Base-by-base conservation (phyloP, 1,140 invertebrate genomes). In the Bombus polaris region DNA sequence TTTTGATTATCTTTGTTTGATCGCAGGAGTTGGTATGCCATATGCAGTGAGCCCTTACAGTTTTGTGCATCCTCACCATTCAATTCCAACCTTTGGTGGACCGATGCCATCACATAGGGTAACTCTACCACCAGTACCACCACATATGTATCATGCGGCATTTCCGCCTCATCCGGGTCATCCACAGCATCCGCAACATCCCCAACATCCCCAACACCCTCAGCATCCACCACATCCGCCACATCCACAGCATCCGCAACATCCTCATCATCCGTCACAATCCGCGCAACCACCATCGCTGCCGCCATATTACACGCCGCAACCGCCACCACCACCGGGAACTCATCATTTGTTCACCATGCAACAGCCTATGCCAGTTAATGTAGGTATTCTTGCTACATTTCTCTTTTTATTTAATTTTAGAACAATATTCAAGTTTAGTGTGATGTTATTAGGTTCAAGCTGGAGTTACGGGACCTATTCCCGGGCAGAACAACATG, bases 41-140 rank as follows among this genome's bases (percentile, higher is more conserved):
- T 97, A 97, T 87, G 95, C 96, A 0, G 94, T 96, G 8, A 94
- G 95, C 35, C 96, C 96, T 28, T 96, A 96, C 88, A 96, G 96
- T 88, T 96, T 96, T 82, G 92, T 95, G 44, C 96, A 96, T 90
- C 94, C 95, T 5, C 95, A 95, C 74, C 95, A 95, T 82, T 93
- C 95, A 66, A 95, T 96, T 53, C 93, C 95, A 9, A 93, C 95
- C 10, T 96, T 96, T 83, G 95, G 95, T 81, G 94, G 94, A 37
- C 95, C 95, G 74, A 94, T 96, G 92, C 95, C 96, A 72, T 96
- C 96, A 15, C 96, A 96, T 82, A 94, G 96, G 78, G 96, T 96
- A 68, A 90, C 94, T 47, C 71, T 94, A 72, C 96, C 96, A 6
- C 96, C 96, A 28, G 96, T 96, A 66, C 96, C 95, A 6, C 96